These are phyloP conservation scores for Atrichornis clamosus DNA, from an alignment of 2,113 vertebrate species.

Conservation along the genomic window DNA sequence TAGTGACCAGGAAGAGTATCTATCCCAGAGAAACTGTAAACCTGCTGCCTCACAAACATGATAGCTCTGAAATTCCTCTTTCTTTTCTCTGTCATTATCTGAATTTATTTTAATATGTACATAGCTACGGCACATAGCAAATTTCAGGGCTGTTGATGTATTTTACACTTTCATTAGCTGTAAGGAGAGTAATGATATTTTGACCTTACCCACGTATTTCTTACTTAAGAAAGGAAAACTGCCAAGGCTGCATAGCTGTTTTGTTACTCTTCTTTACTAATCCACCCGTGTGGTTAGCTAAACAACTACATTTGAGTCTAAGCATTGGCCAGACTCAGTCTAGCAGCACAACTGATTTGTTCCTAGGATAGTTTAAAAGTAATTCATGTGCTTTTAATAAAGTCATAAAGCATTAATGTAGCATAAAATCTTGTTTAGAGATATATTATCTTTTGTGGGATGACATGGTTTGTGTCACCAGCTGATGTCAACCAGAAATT, in stretches of 20 bases:
- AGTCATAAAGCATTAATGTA: background rate
- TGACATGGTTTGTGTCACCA: accelerated
- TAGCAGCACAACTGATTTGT: background rate
- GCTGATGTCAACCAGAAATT: background rate
- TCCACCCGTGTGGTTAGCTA: background rate
- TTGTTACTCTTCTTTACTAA: background rate
- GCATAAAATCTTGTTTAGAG: background rate
- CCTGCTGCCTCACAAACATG: background rate
- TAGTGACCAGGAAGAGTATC: background rate
- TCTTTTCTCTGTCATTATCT: background rate
- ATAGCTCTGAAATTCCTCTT: background rate
- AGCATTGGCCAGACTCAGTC: background rate
- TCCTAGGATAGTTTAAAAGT: background rate
- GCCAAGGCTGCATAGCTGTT: background rate
- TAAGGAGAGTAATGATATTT: background rate
- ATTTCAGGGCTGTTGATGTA: background rate
- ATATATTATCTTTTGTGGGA: background rate
- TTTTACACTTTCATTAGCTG: background rate
- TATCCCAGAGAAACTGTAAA: background rate
- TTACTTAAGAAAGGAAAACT: background rate
- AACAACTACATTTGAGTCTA: background rate
- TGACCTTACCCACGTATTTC: background rate
- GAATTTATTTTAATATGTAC: background rate
- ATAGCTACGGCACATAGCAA: background rate
- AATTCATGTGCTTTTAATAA: background rate